Percentiles rank a stretch among this genome's conserved stretches.
These are phyloP conservation scores for Melanotaenia pygmaea DNA, from an alignment of 2,797 vertebrate genomes.

Conservation along the genomic window DNA sequence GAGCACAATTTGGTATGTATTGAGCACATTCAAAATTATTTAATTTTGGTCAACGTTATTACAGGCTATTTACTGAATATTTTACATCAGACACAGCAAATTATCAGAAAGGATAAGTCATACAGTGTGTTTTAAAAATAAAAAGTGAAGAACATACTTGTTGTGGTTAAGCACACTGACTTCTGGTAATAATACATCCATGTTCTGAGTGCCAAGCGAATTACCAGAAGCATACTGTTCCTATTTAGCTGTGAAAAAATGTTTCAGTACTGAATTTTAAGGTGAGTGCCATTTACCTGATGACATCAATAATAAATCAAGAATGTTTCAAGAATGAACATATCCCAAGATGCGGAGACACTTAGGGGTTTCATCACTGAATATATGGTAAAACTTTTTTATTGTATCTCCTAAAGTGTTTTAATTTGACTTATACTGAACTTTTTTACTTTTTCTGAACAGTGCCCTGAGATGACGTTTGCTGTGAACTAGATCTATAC, in stretches of 20 bases:
- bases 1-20: background rate
- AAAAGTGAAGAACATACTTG: background rate
- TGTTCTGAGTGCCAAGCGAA: background rate
- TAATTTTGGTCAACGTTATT: background rate
- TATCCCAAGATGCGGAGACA: background rate
- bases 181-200: background rate
- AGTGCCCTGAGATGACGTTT: background rate
- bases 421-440: background rate
- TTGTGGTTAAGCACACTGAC: background rate
- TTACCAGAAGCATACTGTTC: background rate
- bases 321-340: slow-evolving; percentile 1
- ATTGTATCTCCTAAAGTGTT: background rate
- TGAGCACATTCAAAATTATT: slow-evolving; percentile 10
- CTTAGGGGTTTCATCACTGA: background rate
- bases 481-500: background rate
- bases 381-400: background rate
- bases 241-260: background rate
- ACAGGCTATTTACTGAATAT: background rate
- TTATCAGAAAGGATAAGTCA: slow-evolving; percentile 1
- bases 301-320: slow-evolving; percentile 5
- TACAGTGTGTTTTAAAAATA: background rate
- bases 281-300: background rate
- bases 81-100: background rate
- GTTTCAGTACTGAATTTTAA: background rate
- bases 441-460: background rate